These are phyloP conservation scores for Laticauda laticaudata DNA, from an alignment of 2,113 vertebrate genomes.

Conservation along the genomic window DNA sequence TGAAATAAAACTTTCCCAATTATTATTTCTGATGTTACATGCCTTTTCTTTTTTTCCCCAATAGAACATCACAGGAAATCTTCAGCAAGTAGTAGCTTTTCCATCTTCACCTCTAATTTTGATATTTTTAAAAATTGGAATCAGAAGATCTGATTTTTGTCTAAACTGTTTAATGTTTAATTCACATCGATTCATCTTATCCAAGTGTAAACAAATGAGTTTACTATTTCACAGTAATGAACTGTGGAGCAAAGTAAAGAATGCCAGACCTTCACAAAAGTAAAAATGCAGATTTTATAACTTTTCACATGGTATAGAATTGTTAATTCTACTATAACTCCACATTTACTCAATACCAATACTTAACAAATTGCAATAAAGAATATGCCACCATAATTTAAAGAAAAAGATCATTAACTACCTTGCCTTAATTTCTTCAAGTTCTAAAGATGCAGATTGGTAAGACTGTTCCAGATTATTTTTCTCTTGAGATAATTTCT, in stretches of 20 bases:
- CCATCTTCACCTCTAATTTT: not conserved
- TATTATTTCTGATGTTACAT: not conserved
- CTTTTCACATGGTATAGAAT: accelerated
- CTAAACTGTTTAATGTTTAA: not conserved
- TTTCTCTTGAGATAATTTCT: conserved; percentile 87
- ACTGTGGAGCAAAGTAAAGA: not conserved
- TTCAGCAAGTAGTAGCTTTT: not conserved
- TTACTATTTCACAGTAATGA: not conserved
- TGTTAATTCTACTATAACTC: not conserved
- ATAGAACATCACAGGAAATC: not conserved
- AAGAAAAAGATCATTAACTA: conserved; percentile 44
- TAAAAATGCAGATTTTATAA: not conserved
- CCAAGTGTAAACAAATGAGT: not conserved
- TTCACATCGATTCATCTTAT: not conserved
- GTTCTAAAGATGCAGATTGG: conserved; percentile 71
- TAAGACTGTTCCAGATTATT: conserved; percentile 79
- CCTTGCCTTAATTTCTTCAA: conserved; percentile 85
- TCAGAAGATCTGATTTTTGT: not conserved
- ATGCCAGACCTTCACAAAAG: not conserved
- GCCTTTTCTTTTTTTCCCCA: not conserved
- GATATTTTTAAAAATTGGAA: not conserved
- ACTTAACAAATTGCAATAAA: not conserved
- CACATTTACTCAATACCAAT: not conserved
- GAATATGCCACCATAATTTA: not conserved
- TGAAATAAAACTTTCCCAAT: not conserved